phyloP scores from a whole-genome alignment of 2,888 invertebrate species.

The Conistra vaccinii region DNA sequence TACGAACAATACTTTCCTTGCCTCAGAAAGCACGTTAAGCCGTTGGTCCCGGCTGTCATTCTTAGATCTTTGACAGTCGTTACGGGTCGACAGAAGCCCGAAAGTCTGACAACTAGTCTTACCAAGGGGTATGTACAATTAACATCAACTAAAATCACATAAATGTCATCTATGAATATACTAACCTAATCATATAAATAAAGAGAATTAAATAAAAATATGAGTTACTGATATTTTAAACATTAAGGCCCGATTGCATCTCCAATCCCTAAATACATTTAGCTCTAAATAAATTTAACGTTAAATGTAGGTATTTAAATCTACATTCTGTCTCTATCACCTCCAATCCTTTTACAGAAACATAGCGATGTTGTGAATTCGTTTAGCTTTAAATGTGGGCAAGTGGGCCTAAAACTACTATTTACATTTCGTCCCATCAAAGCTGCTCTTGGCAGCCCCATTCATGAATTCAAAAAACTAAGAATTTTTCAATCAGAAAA shows the following conservation, averaged over 20 bases:
- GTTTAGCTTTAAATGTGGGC: neutral
- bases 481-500: neutral
- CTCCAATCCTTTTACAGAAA: neutral
- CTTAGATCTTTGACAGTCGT: too few relatives aligned
- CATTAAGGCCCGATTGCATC: too few relatives aligned
- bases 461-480: neutral
- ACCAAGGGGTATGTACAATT: neutral
- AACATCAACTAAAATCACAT: conserved; percentile 28
- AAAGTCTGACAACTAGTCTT: too few relatives aligned
- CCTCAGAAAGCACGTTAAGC: too few relatives aligned
- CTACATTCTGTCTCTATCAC: neutral
- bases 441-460: neutral
- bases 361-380: neutral
- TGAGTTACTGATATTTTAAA: conserved; percentile 9
- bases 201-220: conserved; percentile 14
- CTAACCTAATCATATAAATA: conserved; percentile 8
- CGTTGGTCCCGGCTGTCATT: too few relatives aligned
- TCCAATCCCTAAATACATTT: neutral
- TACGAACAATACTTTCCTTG: too few relatives aligned
- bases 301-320: neutral
- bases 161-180: conserved; percentile 6
- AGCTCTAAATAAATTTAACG: neutral
- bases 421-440: conserved; percentile 1
- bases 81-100: too few relatives aligned
- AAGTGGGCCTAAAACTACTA: neutral